Percentiles rank a stretch among this genome's conserved stretches.
These are phyloP conservation scores for Platyrinchus mystaceus DNA, from an alignment of 2,797 vertebrate species.

Conservation along the genomic window DNA sequence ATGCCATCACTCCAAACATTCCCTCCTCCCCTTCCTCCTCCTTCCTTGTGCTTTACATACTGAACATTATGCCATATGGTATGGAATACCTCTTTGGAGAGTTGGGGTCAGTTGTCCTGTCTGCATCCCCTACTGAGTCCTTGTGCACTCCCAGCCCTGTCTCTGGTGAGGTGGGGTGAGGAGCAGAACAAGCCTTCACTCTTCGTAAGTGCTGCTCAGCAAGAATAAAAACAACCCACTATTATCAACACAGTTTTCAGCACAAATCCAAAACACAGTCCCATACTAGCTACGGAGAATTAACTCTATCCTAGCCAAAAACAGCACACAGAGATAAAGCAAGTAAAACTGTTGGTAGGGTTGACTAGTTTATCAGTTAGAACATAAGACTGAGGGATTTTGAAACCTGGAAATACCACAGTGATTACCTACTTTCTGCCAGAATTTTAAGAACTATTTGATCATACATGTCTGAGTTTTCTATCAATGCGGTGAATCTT, in stretches of 20 bases:
- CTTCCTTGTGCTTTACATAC: neutral
- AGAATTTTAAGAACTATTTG: neutral
- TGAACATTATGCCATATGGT: accelerated
- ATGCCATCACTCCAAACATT: neutral
- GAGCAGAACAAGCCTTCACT: neutral
- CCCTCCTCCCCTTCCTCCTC: neutral
- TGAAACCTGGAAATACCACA: neutral
- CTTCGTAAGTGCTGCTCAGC: neutral
- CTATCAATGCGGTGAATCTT: neutral
- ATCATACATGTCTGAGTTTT: neutral
- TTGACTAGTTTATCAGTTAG: neutral
- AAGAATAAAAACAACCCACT: accelerated
- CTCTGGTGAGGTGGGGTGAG: neutral
- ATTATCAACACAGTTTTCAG: neutral
- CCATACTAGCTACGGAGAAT: neutral
- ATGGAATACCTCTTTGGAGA: neutral
- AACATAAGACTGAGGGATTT: neutral
- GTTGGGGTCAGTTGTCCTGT: neutral
- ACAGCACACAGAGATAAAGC: neutral
- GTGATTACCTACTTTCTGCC: neutral
- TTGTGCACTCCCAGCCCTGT: too few relatives aligned
- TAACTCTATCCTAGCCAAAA: neutral
- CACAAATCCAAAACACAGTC: neutral
- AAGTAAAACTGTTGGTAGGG: neutral
- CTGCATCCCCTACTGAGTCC: neutral